Evolutionary conservation across 2,888 invertebrate genomes (phyloP).

Genomic region (Pogonocherus hispidulus): DNA sequence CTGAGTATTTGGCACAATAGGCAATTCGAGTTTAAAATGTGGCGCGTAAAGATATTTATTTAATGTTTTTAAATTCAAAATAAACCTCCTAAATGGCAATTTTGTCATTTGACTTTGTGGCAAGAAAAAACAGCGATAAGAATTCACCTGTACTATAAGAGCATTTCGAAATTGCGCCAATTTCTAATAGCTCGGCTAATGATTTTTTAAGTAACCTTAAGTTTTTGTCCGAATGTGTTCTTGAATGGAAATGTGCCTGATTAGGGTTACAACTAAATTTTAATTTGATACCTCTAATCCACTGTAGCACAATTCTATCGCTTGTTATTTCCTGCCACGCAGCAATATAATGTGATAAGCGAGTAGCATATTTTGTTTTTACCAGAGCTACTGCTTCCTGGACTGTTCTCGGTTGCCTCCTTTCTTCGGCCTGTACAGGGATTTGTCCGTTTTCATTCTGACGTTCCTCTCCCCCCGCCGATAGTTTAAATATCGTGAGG

Average conservation of each 20-base stretch:
- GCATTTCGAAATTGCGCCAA: constrained; percentile 33
- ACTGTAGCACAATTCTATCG: constrained; percentile 26
- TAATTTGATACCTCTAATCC: constrained; percentile 28
- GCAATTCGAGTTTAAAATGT: constrained; percentile 35
- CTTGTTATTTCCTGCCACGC: constrained; percentile 31
- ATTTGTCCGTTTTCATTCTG: neutral
- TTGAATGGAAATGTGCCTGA: constrained; percentile 6
- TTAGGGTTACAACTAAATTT: constrained; percentile 3
- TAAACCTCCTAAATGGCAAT: constrained; percentile 20
- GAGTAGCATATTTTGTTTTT: neutral
- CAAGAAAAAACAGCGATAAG: constrained; percentile 32
- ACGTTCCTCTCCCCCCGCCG: constrained; percentile 21
- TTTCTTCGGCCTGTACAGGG: neutral
- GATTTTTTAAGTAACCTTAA: neutral
- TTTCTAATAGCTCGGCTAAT: no score
- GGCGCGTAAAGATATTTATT: constrained; percentile 26
- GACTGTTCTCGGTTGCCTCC: neutral
- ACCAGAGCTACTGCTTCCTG: constrained; percentile 9
- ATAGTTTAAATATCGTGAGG: constrained; percentile 33
- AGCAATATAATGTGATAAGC: constrained; percentile 21
- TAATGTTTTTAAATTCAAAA: constrained; percentile 22
- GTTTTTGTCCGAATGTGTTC: neutral
- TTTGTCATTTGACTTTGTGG: constrained; percentile 33
- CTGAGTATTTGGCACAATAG: no score
- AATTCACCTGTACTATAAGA: constrained; percentile 26